phyloP scores from a whole-genome alignment of 2,797 vertebrate species.

The Hapalemur alaotrensis region DNA sequence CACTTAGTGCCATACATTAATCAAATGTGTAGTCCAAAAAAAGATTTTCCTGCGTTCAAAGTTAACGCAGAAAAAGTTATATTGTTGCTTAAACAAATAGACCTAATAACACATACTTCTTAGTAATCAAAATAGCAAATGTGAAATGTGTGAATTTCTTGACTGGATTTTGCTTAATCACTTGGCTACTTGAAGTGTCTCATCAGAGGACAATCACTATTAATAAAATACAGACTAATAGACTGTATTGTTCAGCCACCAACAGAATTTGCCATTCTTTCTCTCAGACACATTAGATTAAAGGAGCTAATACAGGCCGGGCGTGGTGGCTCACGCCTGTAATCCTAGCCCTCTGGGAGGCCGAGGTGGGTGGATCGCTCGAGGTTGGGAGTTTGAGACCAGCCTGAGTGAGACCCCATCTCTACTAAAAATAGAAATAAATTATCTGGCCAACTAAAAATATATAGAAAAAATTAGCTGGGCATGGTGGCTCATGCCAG shows the following conservation, averaged over 20 bases:
- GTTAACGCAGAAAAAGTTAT: conserved; percentile 14
- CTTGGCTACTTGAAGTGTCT: not conserved
- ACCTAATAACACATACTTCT: not conserved
- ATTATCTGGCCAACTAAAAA: too few species aligned
- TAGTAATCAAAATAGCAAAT: conserved; percentile 25
- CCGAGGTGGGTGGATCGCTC: too few species aligned
- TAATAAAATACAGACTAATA: not conserved
- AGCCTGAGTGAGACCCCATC: too few species aligned
- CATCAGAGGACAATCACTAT: not conserved
- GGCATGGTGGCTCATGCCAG: too few species aligned
- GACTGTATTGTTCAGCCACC: not conserved
- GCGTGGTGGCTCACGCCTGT: too few species aligned
- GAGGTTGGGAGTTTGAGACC: too few species aligned
- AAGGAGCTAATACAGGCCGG: not conserved
- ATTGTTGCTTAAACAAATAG: not conserved
- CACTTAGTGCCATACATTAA: not conserved
- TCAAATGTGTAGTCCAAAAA: not conserved
- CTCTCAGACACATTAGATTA: not conserved
- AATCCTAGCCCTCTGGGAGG: too few species aligned
- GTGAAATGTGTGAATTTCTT: conserved; percentile 5
- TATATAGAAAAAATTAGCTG: too few species aligned
- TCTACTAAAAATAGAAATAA: too few species aligned
- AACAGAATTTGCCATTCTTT: not conserved
- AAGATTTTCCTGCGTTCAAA: not conserved
- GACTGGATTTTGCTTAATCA: not conserved